A percentile compares a stretch with the other conserved stretches of the same genome.
Evolutionary conservation across 2,113 vertebrate genomes (phyloP).

Genomic region (Seriola aureovittata): DNA sequence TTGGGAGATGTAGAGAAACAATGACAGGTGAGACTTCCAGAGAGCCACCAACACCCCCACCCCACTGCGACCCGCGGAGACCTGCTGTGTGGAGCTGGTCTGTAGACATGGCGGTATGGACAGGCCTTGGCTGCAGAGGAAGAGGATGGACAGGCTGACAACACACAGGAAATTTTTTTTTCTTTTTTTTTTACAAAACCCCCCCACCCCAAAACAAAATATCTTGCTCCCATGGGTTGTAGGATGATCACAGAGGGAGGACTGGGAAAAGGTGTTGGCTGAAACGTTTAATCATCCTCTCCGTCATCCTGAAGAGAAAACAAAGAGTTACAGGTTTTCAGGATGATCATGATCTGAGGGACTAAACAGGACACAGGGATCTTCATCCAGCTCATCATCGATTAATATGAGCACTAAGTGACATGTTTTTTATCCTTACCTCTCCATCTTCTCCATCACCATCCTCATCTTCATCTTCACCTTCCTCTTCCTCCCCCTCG

Average conservation of each 20-base stretch:
- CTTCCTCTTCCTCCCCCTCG: slow-evolving; percentile 97
- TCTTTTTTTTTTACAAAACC: slow-evolving; percentile 46
- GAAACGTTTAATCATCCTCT: slow-evolving; percentile 93
- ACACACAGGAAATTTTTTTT: slow-evolving; percentile 60
- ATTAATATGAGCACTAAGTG: not conserved
- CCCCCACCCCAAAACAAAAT: slow-evolving; percentile 61
- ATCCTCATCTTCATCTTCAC: slow-evolving; percentile 92
- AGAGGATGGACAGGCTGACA: slow-evolving; percentile 72
- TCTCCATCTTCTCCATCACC: slow-evolving; percentile 96
- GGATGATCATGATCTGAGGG: too few species aligned
- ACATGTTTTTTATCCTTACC: slow-evolving; percentile 77
- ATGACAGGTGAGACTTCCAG: slow-evolving; percentile 47
- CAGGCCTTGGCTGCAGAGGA: slow-evolving; percentile 54
- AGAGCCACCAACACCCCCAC: slow-evolving; percentile 5
- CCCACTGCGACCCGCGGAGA: slow-evolving; percentile 13
- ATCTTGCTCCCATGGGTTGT: slow-evolving; percentile 90
- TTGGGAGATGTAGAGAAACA: slow-evolving; percentile 76
- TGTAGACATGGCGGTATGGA: slow-evolving; percentile 25
- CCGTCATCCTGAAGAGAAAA: slow-evolving; percentile 90
- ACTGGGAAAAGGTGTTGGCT: slow-evolving; percentile 77
- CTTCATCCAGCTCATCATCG: not conserved
- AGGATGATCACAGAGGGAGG: slow-evolving; percentile 48
- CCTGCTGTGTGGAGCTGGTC: slow-evolving; percentile 34
- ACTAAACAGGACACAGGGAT: too few species aligned
- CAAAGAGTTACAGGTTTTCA: not conserved